A percentile compares a stretch with the other conserved stretches of the same genome.
Evolutionary conservation across 2,888 invertebrate genomes (phyloP).

Genomic region (Candidula unifasciata): DNA sequence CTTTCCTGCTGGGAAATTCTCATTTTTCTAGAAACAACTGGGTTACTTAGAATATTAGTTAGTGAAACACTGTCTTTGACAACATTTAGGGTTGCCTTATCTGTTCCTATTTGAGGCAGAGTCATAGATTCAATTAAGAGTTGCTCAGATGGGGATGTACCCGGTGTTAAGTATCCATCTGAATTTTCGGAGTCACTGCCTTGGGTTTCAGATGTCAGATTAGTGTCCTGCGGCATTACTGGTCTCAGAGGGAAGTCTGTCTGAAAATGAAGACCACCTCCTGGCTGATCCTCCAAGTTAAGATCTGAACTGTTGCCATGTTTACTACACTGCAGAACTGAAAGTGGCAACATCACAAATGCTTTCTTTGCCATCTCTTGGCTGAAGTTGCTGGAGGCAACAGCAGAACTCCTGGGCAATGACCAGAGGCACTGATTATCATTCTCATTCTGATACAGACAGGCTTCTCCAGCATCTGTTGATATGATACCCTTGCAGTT

Average conservation of each 20-base stretch:
- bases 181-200: constrained; percentile 10
- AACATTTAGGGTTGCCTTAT: too few relatives aligned
- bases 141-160: constrained; percentile 5
- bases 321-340: constrained; percentile 20
- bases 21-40: too few relatives aligned
- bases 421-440: constrained; percentile 15
- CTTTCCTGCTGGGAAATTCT: too few relatives aligned
- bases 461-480: neutral
- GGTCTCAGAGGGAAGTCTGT: neutral
- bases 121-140: neutral
- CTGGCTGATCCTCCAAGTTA: neutral
- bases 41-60: neutral
- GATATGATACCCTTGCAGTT: neutral
- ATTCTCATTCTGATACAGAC: neutral
- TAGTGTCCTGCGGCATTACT: neutral
- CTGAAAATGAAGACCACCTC: neutral
- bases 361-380: neutral
- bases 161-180: constrained; percentile 11
- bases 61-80: neutral
- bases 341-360: constrained; percentile 41
- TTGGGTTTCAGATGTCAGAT: neutral
- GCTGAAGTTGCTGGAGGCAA: neutral
- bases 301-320: neutral
- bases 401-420: neutral
- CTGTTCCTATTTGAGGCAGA: neutral